A percentile compares a stretch with the other conserved stretches of the same genome.
Conservation (phyloP, 2,888 invertebrate genomes). For the Tanytarsus gracilentus region DNA sequence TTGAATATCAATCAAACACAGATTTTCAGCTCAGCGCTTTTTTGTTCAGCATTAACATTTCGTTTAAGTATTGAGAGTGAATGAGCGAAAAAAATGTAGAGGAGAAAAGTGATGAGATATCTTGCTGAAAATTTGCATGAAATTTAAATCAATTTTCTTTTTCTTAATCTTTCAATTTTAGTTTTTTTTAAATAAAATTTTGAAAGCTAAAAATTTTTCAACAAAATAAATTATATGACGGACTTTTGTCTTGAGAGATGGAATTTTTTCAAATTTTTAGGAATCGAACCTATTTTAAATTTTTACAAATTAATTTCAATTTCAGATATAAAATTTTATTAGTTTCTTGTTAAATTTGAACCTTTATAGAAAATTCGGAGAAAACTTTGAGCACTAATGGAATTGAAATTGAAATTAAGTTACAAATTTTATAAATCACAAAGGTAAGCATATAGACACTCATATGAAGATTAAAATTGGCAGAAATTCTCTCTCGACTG, state of each 20-base stretch:
- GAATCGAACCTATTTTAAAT: too few relatives aligned
- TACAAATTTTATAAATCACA: neutral
- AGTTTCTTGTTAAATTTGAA: too few relatives aligned
- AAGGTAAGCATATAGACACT: neutral
- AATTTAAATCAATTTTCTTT: conserved; percentile 28
- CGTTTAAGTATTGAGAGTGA: neutral
- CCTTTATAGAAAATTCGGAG: too few relatives aligned
- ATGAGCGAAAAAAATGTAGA: conserved; percentile 3
- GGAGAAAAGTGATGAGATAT: neutral
- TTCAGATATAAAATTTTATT: too few relatives aligned
- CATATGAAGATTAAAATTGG: neutral
- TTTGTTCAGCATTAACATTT: neutral
- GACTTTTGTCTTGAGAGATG: too few relatives aligned
- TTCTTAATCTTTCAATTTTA: too few relatives aligned
- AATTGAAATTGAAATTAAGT: conserved; percentile 1
- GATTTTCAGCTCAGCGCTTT: conserved; percentile 26
- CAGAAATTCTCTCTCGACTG: neutral
- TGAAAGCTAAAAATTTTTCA: too few relatives aligned
- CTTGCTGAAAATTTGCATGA: conserved; percentile 26
- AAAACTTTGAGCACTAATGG: neutral
- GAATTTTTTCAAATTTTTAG: too few relatives aligned
- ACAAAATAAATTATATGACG: too few relatives aligned
- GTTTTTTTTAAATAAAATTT: too few relatives aligned
- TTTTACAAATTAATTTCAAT: too few relatives aligned
- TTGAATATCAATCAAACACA: conserved; percentile 28